These are phyloP conservation scores for Euschistus heros DNA, from an alignment of 1,140 invertebrate genomes.

Conservation along the genomic window DNA sequence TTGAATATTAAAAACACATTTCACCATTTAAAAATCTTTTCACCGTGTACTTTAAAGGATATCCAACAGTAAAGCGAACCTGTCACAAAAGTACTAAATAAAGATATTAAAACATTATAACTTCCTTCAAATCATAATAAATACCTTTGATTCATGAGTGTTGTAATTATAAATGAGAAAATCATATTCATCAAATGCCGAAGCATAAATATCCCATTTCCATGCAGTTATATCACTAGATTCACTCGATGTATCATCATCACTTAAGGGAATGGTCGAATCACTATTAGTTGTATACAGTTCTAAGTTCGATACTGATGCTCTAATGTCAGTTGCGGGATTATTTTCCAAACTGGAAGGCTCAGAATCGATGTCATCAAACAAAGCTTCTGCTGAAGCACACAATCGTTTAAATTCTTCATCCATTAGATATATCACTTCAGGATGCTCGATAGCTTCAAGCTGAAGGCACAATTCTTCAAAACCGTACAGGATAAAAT, in stretches of 20 bases:
- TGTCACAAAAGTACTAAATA: no score
- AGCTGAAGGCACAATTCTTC: slow-evolving; percentile 4
- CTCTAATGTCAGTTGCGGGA: neutral
- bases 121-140: neutral
- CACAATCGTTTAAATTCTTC: slow-evolving; percentile 12
- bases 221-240: slow-evolving; percentile 30
- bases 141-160: slow-evolving; percentile 7
- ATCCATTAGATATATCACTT: neutral
- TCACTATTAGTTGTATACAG: neutral
- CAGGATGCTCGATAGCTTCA: slow-evolving; percentile 9
- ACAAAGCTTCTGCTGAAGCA: slow-evolving; percentile 7
- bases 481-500: slow-evolving; percentile 1
- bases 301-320: slow-evolving; percentile 1
- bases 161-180: slow-evolving; percentile 8
- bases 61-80: no score
- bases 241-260: slow-evolving; percentile 20
- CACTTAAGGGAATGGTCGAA: slow-evolving; percentile 1
- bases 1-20: no score
- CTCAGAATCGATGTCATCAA: neutral
- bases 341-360: slow-evolving; percentile 5
- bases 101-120: no score
- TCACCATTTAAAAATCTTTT: no score
- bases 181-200: slow-evolving; percentile 26
- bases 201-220: slow-evolving; percentile 26
- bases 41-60: no score